Conservation (phyloP, 2,888 invertebrate genomes). For the Scaptomyza caliginosa region DNA sequence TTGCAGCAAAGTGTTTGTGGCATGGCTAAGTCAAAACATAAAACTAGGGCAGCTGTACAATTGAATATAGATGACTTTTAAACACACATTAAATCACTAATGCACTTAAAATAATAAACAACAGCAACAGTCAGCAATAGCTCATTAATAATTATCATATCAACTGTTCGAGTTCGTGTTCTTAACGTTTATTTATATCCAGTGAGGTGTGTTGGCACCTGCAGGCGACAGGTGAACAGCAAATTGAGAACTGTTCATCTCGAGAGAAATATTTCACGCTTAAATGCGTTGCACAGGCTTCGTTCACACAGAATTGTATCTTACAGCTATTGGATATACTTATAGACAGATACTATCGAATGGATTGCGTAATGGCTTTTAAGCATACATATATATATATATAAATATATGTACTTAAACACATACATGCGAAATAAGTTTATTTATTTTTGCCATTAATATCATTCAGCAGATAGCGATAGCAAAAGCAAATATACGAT, state of each 20-base stretch:
- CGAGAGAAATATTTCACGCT: constrained; percentile 56
- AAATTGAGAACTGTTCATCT: constrained; percentile 36
- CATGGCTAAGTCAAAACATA: background rate
- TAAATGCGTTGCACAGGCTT: constrained; percentile 54
- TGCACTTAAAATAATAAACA: background rate
- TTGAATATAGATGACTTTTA: background rate
- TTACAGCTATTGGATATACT: constrained; percentile 44
- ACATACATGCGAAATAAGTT: constrained; percentile 33
- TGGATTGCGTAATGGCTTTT: constrained; percentile 45
- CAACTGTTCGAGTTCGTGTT: constrained; percentile 39
- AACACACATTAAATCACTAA: background rate
- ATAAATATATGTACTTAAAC: background rate
- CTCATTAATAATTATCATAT: constrained; percentile 16
- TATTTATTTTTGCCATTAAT: constrained; percentile 70
- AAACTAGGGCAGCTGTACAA: background rate
- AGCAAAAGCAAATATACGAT: constrained; percentile 57
- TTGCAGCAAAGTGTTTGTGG: constrained; percentile 1
- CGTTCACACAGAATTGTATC: constrained; percentile 30
- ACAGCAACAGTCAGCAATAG: background rate
- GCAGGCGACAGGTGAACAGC: constrained; percentile 49
- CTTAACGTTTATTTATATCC: constrained; percentile 8
- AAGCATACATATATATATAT: constrained; percentile 13
- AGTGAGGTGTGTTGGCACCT: constrained; percentile 60
- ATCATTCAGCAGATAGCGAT: constrained; percentile 48
- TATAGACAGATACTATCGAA: constrained; percentile 10